Evolutionary conservation across 2,113 vertebrate genomes (phyloP), one percentile per base, ranked within the genome.

Genomic region (Campylomormyrus tamandua): DNA sequence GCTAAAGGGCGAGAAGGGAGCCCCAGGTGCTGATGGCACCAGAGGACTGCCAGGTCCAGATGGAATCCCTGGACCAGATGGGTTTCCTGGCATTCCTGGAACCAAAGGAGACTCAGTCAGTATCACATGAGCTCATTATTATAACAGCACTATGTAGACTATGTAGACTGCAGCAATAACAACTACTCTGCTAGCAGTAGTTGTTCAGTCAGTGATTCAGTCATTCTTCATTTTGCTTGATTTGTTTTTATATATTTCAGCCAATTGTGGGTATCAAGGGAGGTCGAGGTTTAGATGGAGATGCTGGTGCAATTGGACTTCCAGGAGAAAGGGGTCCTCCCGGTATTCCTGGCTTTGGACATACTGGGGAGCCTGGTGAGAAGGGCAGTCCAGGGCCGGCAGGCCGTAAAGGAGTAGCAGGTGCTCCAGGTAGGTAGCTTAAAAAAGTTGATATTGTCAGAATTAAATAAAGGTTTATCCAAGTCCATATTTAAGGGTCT

Each of bases 1-100:
- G 66, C 93, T 98, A 89, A 99, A 99, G 94, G 98, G 98, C 0
- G 97, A 98, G 49, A 97, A 97, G 91, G 98, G 98, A 92, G 91
- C 94, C 39, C 93, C 96, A 39, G 98, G 98, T 86, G 80, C 39
- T 15, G 89, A 95, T 90, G 98, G 98, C 87, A 92, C 92, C 49
- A 93, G 95, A 0, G 98, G 98, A 1, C 49, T 8, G 87, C 96
- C 95, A 10, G 98, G 98, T 35, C 91, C 92, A 92, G 96, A 97
- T 52, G 98, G 98, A 90, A 70, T 93, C 17, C 96, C 97, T 1
- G 98, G 98, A 74, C 96, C 93, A 92, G 97, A 98, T 27, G 98
- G 98, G 15, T 19, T 90, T 1, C 96, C 96, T 1, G 98, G 98
- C 39, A 15, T 42, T 0, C 96, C 95, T 1, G 98, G 98, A 50